Conservation (phyloP, 2,113 vertebrate genomes). For the Engystomops pustulosus region DNA sequence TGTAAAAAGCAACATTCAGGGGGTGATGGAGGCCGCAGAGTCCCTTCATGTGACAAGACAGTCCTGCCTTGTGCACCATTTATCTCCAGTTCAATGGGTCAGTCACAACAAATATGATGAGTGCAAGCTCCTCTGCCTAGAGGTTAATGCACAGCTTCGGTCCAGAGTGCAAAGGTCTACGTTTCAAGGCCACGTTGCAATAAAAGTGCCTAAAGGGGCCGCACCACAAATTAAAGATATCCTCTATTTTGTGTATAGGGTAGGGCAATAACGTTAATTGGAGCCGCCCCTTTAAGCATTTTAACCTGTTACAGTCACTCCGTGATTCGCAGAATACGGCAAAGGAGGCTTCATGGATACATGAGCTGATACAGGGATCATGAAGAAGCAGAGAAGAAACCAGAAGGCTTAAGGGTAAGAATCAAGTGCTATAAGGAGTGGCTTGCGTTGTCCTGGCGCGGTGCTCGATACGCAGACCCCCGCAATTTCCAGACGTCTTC, state of each 20-base stretch:
- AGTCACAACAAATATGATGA: neutral
- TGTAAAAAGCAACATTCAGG: slow-evolving; percentile 32
- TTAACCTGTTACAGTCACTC: slow-evolving; percentile 19
- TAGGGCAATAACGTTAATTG: too few species aligned
- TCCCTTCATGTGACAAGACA: slow-evolving; percentile 6
- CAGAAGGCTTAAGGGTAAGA: slow-evolving; percentile 26
- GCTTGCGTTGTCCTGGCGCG: neutral
- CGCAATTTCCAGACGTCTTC: slow-evolving; percentile 31
- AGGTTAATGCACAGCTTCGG: slow-evolving; percentile 30
- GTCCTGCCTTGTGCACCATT: slow-evolving; percentile 11
- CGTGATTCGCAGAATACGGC: neutral
- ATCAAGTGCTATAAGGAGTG: slow-evolving; percentile 30
- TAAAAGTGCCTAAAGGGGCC: slow-evolving; percentile 5
- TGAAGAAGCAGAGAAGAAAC: neutral
- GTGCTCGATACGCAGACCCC: slow-evolving; percentile 28
- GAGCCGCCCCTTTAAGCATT: neutral
- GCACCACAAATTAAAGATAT: too few species aligned
- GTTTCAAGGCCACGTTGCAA: slow-evolving; percentile 34
- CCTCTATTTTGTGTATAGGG: too few species aligned
- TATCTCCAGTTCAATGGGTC: slow-evolving; percentile 8
- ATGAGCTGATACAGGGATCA: neutral
- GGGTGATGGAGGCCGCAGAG: slow-evolving; percentile 29
- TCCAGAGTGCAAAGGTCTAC: neutral
- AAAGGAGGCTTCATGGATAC: slow-evolving; percentile 14
- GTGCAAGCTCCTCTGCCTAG: neutral